These are phyloP conservation scores for Tokudaia muenninki DNA, from an alignment of 2,797 vertebrate species.

Conservation along the genomic window DNA sequence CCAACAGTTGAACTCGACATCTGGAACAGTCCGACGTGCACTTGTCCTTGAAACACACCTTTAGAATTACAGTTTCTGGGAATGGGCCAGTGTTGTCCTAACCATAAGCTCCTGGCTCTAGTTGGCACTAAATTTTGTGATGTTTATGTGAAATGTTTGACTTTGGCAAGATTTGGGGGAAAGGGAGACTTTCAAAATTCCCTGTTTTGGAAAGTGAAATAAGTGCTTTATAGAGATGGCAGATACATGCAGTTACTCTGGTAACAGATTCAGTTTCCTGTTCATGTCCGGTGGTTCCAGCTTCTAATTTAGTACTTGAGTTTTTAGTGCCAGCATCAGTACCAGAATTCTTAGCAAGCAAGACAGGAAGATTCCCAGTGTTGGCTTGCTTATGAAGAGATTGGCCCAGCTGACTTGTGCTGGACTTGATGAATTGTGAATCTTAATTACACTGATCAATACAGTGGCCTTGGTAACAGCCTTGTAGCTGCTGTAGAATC, in stretches of 20 bases:
- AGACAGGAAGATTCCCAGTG: conserved; percentile 51
- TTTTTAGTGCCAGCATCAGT: conserved; percentile 11
- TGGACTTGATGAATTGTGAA: conserved; percentile 84
- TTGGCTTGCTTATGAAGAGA: conserved; percentile 63
- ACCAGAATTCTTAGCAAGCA: conserved; percentile 55
- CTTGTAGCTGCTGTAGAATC: conserved; percentile 88
- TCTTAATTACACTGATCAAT: conserved; percentile 89
- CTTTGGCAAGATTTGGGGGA: conserved; percentile 24
- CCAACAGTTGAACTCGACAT: not conserved
- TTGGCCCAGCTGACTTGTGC: conserved; percentile 70
- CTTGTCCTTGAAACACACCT: conserved; percentile 67
- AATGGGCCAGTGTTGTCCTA: conserved; percentile 27
- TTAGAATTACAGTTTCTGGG: conserved; percentile 37
- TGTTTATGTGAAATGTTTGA: conserved; percentile 41
- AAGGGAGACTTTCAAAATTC: conserved; percentile 54
- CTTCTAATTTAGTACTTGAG: conserved; percentile 34
- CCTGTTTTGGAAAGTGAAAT: conserved; percentile 55
- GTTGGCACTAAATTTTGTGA: conserved; percentile 55
- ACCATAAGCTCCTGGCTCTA: conserved; percentile 26
- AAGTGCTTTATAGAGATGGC: conserved; percentile 6
- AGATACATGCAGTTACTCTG: conserved; percentile 38
- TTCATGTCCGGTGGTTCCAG: conserved; percentile 38
- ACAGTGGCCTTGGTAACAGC: conserved; percentile 89
- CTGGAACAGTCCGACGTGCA: not conserved
- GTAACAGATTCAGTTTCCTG: conserved; percentile 64